phyloP scores from a whole-genome alignment of 1,140 invertebrate species.

The Drosophila biarmipes region DNA sequence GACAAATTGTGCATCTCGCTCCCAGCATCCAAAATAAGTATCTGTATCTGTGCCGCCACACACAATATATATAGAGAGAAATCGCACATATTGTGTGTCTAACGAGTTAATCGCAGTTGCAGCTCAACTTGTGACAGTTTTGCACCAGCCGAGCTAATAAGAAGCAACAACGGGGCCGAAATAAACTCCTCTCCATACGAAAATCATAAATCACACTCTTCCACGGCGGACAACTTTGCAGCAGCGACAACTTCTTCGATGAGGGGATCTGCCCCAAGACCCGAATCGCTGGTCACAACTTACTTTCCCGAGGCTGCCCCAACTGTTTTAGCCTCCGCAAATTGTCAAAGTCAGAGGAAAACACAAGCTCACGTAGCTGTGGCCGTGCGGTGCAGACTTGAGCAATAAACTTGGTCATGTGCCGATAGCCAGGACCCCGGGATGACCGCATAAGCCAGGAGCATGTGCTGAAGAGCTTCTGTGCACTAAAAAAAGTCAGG shows the following conservation, averaged over 20 bases:
- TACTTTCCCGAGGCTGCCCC: slow-evolving; percentile 1
- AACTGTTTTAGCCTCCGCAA: slow-evolving; percentile 42
- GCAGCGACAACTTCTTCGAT: slow-evolving; percentile 22
- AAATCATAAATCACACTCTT: slow-evolving; percentile 73
- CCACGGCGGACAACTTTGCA: slow-evolving; percentile 22
- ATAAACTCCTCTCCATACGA: slow-evolving; percentile 27
- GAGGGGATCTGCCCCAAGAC: slow-evolving; percentile 19
- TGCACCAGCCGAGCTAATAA: slow-evolving; percentile 61
- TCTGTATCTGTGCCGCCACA: slow-evolving; percentile 37
- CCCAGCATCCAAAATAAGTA: neutral
- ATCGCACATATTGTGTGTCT: slow-evolving; percentile 50
- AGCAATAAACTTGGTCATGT: slow-evolving; percentile 63
- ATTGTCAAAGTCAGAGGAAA: slow-evolving; percentile 43
- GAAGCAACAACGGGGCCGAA: slow-evolving; percentile 35
- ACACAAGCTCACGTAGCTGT: slow-evolving; percentile 40
- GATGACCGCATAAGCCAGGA: slow-evolving; percentile 40
- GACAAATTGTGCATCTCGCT: slow-evolving; percentile 29
- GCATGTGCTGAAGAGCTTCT: slow-evolving; percentile 15
- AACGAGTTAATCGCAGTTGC: slow-evolving; percentile 72
- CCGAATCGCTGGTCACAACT: slow-evolving; percentile 14
- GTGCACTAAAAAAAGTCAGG: slow-evolving; percentile 16
- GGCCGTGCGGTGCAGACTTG: slow-evolving; percentile 37
- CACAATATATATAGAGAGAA: slow-evolving; percentile 31
- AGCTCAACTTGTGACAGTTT: slow-evolving; percentile 68
- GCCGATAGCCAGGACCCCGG: slow-evolving; percentile 45